These are phyloP conservation scores for Papilio glaucus DNA, from an alignment of 1,140 invertebrate genomes.

Conservation along the genomic window DNA sequence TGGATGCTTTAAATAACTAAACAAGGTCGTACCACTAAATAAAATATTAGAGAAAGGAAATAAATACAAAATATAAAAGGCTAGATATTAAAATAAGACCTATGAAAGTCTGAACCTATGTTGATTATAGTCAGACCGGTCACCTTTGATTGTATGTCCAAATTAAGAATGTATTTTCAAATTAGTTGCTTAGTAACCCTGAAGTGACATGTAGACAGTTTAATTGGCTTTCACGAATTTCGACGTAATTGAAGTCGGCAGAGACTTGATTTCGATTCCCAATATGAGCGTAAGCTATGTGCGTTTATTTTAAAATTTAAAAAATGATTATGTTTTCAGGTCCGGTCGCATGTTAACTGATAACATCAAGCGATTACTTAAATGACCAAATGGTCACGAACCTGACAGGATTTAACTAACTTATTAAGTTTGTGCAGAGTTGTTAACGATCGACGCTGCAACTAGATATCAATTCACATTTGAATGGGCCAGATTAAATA, in stretches of 20 bases:
- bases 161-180: not conserved
- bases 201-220: slow-evolving; percentile 11
- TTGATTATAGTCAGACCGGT: not conserved
- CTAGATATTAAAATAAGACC: not conserved
- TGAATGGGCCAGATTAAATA: not conserved
- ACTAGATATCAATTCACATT: not conserved
- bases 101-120: not conserved
- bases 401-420: too few species aligned
- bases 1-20: slow-evolving; percentile 57
- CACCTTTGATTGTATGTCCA: not conserved
- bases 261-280: too few species aligned
- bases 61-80: slow-evolving; percentile 28
- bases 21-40: slow-evolving; percentile 59
- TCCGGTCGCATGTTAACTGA: too few species aligned
- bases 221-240: not conserved
- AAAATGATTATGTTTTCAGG: too few species aligned
- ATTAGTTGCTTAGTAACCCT: not conserved
- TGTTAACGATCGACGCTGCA: not conserved
- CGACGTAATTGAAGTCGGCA: not conserved
- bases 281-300: too few species aligned
- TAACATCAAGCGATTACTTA: too few species aligned
- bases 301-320: too few species aligned
- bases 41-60: slow-evolving; percentile 35
- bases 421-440: not conserved
- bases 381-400: too few species aligned